Evolutionary conservation across 2,797 vertebrate species (phyloP).

Genomic region (Corythornis leucogaster): DNA sequence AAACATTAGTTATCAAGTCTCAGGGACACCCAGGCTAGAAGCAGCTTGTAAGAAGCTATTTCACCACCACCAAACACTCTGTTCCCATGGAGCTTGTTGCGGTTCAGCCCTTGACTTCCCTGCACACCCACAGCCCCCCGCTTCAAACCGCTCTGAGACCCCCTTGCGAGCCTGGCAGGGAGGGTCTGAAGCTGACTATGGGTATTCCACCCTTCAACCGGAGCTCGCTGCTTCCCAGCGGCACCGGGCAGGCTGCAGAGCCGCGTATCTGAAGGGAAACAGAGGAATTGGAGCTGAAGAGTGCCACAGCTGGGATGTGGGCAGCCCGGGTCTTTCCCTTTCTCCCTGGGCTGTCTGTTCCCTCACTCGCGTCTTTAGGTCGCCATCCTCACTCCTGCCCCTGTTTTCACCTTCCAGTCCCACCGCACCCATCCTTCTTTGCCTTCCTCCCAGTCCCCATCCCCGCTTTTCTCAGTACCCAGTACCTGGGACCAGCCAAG

Average conservation of each 20-base stretch:
- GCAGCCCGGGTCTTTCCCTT: rapidly evolving
- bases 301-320: not conserved
- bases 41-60: not conserved
- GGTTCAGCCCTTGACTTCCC: not conserved
- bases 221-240: rapidly evolving
- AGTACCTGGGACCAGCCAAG: rapidly evolving
- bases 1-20: rapidly evolving
- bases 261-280: rapidly evolving
- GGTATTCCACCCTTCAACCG: rapidly evolving
- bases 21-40: not conserved
- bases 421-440: too few relatives aligned
- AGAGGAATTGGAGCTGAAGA: rapidly evolving
- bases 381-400: too few relatives aligned
- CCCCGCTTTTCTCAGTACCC: not conserved
- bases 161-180: rapidly evolving
- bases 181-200: too few relatives aligned
- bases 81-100: not conserved
- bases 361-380: too few relatives aligned
- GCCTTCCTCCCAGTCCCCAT: not conserved
- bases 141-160: not conserved
- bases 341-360: not conserved
- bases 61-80: not conserved
- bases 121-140: rapidly evolving
- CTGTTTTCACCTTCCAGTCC: too few relatives aligned
- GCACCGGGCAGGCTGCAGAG: not conserved